Conservation (phyloP, 2,888 invertebrate species). For the Polyploca ridens region DNA sequence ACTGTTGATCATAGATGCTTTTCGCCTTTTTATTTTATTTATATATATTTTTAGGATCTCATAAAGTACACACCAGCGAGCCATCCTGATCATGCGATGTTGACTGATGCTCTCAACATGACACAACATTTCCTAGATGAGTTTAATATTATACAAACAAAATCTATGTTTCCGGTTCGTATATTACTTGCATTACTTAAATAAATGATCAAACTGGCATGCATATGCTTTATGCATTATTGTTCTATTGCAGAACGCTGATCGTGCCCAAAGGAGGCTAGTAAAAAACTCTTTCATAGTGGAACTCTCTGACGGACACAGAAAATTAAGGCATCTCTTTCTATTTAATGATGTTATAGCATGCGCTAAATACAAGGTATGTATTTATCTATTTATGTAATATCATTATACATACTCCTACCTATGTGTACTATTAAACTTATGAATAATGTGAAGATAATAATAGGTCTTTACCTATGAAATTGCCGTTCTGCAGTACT, state of each 20-base stretch:
- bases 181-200: slow-evolving; percentile 15
- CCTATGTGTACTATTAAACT: too few relatives aligned
- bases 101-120: slow-evolving; percentile 92
- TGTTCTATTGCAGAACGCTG: slow-evolving; percentile 86
- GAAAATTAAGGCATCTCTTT: slow-evolving; percentile 96
- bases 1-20: neutral
- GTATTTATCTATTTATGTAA: neutral
- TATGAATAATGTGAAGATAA: too few relatives aligned
- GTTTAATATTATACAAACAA: slow-evolving; percentile 94
- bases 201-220: neutral
- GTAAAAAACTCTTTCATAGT: slow-evolving; percentile 98
- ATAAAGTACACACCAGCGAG: slow-evolving; percentile 91
- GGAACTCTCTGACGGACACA: slow-evolving; percentile 93
- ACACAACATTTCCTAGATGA: slow-evolving; percentile 96
- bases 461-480: too few relatives aligned
- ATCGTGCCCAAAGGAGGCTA: slow-evolving; percentile 92
- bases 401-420: too few relatives aligned
- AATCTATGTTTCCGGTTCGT: slow-evolving; percentile 91
- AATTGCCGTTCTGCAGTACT: too few relatives aligned
- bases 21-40: slow-evolving; percentile 22
- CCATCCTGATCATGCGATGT: slow-evolving; percentile 91
- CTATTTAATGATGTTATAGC: slow-evolving; percentile 97
- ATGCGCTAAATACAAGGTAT: slow-evolving; percentile 95
- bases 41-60: slow-evolving; percentile 84
- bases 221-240: slow-evolving; percentile 11